phyloP scores from a whole-genome alignment of 2,888 invertebrate species.

The Pseudococcus longispinus region DNA sequence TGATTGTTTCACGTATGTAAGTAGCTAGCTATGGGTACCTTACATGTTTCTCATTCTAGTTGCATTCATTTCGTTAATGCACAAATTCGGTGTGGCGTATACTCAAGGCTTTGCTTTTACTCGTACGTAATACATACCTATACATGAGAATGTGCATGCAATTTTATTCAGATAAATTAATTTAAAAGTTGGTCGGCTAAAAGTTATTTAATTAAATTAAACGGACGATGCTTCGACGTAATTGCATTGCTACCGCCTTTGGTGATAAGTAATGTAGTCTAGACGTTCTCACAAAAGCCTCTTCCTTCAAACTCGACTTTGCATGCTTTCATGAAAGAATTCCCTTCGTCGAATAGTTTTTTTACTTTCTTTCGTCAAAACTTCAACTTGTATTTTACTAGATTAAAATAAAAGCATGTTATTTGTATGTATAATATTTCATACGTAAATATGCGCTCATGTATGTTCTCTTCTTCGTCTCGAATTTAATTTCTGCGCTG shows the following conservation, averaged over 20 bases:
- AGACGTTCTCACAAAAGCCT: neutral
- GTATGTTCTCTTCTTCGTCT: too few species aligned
- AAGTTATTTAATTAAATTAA: conserved; percentile 34
- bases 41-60: neutral
- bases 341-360: neutral
- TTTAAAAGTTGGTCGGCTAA: conserved; percentile 7
- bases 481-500: too few species aligned
- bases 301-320: neutral
- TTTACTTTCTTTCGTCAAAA: neutral
- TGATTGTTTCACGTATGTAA: neutral
- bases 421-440: too few species aligned
- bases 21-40: neutral
- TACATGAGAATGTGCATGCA: neutral
- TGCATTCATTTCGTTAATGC: neutral
- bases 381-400: neutral
- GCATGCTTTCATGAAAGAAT: neutral
- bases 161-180: neutral
- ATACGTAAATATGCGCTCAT: too few species aligned
- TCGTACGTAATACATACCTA: neutral
- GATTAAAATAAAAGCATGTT: neutral
- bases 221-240: neutral
- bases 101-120: neutral
- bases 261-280: conserved; percentile 13
- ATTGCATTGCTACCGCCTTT: conserved; percentile 7
- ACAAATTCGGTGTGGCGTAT: neutral